phyloP scores from a whole-genome alignment of 2,888 invertebrate species.

The Calliphora vomitoria region DNA sequence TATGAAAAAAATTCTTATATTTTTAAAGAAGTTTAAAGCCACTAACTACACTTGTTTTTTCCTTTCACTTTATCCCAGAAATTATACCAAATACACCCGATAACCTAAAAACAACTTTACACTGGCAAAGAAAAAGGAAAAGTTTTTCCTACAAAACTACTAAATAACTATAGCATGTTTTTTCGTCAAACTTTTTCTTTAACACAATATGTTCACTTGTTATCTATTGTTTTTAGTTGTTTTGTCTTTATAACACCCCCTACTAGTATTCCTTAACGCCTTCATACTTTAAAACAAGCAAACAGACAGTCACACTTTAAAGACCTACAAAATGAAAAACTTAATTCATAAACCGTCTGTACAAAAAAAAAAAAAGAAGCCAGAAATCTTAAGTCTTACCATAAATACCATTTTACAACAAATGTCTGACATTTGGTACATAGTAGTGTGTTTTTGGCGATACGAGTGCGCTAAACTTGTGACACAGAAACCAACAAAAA shows the following conservation, averaged over 20 bases:
- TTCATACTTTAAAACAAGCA: constrained; percentile 8
- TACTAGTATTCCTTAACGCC: not conserved
- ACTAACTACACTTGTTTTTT: not conserved
- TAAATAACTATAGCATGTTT: constrained; percentile 42
- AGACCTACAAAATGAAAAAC: constrained; percentile 29
- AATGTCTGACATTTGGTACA: constrained; percentile 29
- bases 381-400: constrained; percentile 15
- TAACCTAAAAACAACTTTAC: constrained; percentile 39
- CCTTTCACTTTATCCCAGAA: not conserved
- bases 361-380: not conserved
- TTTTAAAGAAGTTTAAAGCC: too few relatives aligned
- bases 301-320: constrained; percentile 13
- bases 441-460: not conserved
- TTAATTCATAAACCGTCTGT: not conserved
- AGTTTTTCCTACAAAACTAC: constrained; percentile 29
- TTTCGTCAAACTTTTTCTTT: constrained; percentile 36
- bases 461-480: constrained; percentile 46
- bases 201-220: constrained; percentile 37
- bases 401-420: constrained; percentile 14
- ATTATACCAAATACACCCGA: not conserved
- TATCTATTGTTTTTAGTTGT: constrained; percentile 51
- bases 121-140: constrained; percentile 26
- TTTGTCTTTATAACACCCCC: constrained; percentile 15
- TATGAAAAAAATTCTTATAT: too few relatives aligned
- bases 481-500: constrained; percentile 35